Conservation (phyloP, 1,140 invertebrate genomes). For the Macrobrachium nipponense region DNA sequence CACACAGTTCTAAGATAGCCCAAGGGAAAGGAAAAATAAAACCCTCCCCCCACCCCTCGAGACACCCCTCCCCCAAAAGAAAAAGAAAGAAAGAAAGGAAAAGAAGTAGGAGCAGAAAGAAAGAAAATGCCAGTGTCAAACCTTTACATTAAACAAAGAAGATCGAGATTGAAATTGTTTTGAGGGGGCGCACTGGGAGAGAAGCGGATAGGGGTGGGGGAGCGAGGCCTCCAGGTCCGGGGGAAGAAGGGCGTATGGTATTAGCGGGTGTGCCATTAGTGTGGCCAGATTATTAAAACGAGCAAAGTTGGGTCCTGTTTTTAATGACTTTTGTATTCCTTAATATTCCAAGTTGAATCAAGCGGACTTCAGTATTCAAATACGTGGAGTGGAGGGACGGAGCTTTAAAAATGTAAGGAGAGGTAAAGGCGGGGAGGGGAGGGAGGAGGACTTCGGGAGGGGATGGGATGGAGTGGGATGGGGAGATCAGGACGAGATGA, state of each 20-base stretch:
- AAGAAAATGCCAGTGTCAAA: not conserved
- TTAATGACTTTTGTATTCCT: constrained; percentile 61
- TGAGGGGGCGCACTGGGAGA: constrained; percentile 15
- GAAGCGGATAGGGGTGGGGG: too few relatives aligned
- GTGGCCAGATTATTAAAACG: constrained; percentile 58
- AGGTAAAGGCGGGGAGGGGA: not conserved
- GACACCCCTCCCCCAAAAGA: too few relatives aligned
- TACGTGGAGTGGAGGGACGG: constrained; percentile 24
- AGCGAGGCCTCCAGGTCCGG: too few relatives aligned
- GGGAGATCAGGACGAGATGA: not conserved
- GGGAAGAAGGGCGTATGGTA: constrained; percentile 12
- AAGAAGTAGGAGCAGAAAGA: constrained; percentile 3
- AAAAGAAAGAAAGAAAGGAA: not conserved
- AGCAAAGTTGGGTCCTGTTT: constrained; percentile 60
- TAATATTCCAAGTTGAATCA: constrained; percentile 61
- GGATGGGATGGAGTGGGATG: not conserved
- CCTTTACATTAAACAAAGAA: constrained; percentile 42
- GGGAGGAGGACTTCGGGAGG: not conserved
- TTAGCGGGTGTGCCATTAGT: constrained; percentile 55
- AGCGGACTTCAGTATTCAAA: constrained; percentile 56
- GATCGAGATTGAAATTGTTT: constrained; percentile 54
- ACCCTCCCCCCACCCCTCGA: too few relatives aligned
- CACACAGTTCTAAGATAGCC: too few relatives aligned
- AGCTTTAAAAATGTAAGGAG: not conserved
- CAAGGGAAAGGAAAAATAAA: too few relatives aligned